These are phyloP conservation scores for Allygus modestus DNA, from an alignment of 2,888 invertebrate genomes.

Conservation along the genomic window DNA sequence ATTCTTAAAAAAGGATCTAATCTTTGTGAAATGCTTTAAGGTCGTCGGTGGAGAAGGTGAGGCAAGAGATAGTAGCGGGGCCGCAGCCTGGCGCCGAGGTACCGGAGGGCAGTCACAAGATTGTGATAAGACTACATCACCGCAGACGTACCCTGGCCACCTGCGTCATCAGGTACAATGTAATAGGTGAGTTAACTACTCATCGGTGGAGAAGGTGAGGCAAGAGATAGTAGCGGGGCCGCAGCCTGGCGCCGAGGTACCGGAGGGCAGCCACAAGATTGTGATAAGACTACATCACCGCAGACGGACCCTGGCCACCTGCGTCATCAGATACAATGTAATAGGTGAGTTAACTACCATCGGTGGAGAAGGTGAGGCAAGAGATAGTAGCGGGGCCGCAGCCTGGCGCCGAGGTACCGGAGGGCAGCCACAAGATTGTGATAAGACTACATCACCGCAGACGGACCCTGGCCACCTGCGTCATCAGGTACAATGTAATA, in stretches of 20 bases:
- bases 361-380: slow-evolving; percentile 30
- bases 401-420: slow-evolving; percentile 46
- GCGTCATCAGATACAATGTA: slow-evolving; percentile 59
- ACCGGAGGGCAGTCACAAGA: slow-evolving; percentile 57
- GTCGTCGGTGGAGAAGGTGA: slow-evolving; percentile 52
- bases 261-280: slow-evolving; percentile 60
- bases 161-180: slow-evolving; percentile 57
- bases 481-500: slow-evolving; percentile 60
- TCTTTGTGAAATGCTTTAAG: no score
- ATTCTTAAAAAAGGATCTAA: no score
- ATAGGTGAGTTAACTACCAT: slow-evolving; percentile 57
- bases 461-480: slow-evolving; percentile 52
- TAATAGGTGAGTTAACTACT: no score
- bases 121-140: slow-evolving; percentile 31
- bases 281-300: slow-evolving; percentile 30
- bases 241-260: slow-evolving; percentile 45
- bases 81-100: slow-evolving; percentile 58
- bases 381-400: slow-evolving; percentile 57
- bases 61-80: slow-evolving; percentile 48
- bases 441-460: slow-evolving; percentile 26
- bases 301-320: slow-evolving; percentile 46
- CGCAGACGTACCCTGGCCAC: slow-evolving; percentile 37
- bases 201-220: slow-evolving; percentile 30
- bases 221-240: slow-evolving; percentile 56
- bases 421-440: slow-evolving; percentile 60